Evolutionary conservation across 2,797 vertebrate species (phyloP).

Genomic region (Anisognathus igniventris): DNA sequence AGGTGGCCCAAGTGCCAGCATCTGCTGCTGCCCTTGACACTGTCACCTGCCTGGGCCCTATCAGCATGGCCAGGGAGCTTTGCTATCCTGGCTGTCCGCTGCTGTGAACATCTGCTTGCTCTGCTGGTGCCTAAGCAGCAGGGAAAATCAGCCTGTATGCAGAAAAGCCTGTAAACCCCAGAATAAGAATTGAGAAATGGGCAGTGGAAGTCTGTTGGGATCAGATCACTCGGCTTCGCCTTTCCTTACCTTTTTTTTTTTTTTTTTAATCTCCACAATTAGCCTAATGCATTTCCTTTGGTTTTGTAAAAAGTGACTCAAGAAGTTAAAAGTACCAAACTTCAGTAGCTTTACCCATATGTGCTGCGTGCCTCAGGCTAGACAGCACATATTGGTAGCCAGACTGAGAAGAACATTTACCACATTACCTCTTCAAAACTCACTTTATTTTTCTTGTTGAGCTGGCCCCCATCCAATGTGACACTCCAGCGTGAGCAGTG

Average conservation of each 20-base stretch:
- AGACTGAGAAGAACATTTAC: conserved; percentile 61
- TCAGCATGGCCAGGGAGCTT: not conserved
- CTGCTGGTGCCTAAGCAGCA: not conserved
- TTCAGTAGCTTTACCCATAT: conserved; percentile 53
- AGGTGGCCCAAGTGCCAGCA: not conserved
- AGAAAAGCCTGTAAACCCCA: not conserved
- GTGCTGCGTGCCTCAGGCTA: conserved; percentile 34
- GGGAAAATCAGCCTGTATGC: not conserved
- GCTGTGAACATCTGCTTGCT: not conserved
- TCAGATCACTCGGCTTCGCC: fast-evolving
- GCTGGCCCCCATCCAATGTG: conserved; percentile 59
- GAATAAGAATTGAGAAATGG: not conserved
- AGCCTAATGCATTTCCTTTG: not conserved
- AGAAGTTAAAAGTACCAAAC: conserved; percentile 52
- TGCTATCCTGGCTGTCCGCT: not conserved
- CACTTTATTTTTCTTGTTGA: conserved; percentile 62
- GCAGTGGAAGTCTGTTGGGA: not conserved
- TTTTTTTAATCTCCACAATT: not conserved
- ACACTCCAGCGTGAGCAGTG: conserved; percentile 58
- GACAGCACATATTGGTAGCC: conserved; percentile 64
- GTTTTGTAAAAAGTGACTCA: not conserved
- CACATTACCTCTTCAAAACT: conserved; percentile 62
- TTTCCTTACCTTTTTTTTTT: not conserved
- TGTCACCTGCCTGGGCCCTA: not conserved
- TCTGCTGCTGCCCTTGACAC: not conserved